Evolutionary conservation across 2,113 vertebrate species (phyloP).

Genomic region (Rhegmatorhina hoffmannsi): DNA sequence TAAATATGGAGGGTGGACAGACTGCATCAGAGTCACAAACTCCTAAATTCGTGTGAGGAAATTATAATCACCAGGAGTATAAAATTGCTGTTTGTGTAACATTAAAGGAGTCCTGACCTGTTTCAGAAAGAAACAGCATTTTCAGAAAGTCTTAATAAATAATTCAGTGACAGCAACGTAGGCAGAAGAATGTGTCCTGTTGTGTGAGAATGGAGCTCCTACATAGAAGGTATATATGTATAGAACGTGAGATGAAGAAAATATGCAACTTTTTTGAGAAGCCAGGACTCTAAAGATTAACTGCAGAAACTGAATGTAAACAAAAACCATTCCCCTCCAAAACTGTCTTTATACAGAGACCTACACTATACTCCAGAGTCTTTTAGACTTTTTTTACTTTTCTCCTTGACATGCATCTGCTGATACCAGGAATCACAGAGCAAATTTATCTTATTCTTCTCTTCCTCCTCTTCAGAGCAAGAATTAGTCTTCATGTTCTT

Average conservation of each 20-base stretch:
- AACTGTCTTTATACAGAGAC: background rate
- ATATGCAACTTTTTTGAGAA: background rate
- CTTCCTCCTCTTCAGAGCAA: background rate
- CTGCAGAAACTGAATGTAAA: background rate
- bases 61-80: background rate
- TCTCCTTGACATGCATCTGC: background rate
- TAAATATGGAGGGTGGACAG: slow-evolving; percentile 13
- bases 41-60: background rate
- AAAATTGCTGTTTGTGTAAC: background rate
- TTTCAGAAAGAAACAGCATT: background rate
- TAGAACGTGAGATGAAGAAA: background rate
- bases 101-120: background rate
- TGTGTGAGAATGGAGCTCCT: background rate
- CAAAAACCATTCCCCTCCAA: background rate
- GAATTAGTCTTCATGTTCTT: background rate
- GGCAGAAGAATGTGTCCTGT: background rate
- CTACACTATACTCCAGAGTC: background rate
- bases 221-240: background rate
- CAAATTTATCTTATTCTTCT: background rate
- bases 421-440: background rate
- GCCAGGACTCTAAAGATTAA: background rate
- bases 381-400: background rate
- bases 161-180: background rate
- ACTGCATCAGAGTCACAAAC: background rate
- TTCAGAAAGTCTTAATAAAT: background rate